Percentiles rank a stretch among this genome's conserved stretches.
Conservation (phyloP, 37 sponge, comb jelly and placozoan genomes). For the Mnemiopsis leidyi region DNA sequence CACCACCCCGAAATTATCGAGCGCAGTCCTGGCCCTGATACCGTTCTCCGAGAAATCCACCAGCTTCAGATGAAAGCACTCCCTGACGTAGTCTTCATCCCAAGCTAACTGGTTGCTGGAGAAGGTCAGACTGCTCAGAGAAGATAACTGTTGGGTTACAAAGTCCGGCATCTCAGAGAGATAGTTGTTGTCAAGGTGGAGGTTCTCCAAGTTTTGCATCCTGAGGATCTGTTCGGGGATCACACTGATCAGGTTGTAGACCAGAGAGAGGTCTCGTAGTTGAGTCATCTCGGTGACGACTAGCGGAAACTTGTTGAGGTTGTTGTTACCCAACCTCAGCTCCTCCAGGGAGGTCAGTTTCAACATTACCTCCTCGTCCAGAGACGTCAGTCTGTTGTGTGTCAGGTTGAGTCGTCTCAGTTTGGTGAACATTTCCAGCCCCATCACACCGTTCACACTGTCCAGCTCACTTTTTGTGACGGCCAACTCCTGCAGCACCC, state of each 20-base stretch:
- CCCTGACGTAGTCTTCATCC: constrained; percentile 25
- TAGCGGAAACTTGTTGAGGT: constrained; percentile 43
- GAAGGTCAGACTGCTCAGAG: constrained; percentile 29
- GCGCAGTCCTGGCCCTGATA: not conserved
- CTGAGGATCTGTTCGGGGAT: constrained; percentile 11
- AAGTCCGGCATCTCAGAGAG: constrained; percentile 42
- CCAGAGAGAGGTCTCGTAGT: constrained; percentile 31
- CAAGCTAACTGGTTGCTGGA: constrained; percentile 22
- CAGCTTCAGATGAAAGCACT: constrained; percentile 25
- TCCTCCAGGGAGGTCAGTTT: constrained; percentile 34
- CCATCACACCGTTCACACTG: not conserved
- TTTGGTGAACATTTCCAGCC: constrained; percentile 4
- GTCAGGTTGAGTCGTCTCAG: constrained; percentile 13
- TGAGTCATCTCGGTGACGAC: not conserved
- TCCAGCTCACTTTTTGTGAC: constrained; percentile 59
- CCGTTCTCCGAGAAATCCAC: constrained; percentile 24
- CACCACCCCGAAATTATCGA: constrained; percentile 38
- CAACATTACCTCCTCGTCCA: not conserved
- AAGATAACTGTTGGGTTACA: constrained; percentile 42
- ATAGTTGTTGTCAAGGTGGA: constrained; percentile 39
- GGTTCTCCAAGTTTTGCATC: constrained; percentile 4
- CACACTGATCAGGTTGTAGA: constrained; percentile 33
- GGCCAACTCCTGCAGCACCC: constrained; percentile 1
- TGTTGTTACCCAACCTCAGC: constrained; percentile 19
- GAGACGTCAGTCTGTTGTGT: not conserved